Percentiles rank a stretch among this genome's conserved stretches.
These are phyloP conservation scores for Lycopodina hypogea DNA, from an alignment of 37 sponge, comb jelly and placozoan species.

Conservation along the genomic window DNA sequence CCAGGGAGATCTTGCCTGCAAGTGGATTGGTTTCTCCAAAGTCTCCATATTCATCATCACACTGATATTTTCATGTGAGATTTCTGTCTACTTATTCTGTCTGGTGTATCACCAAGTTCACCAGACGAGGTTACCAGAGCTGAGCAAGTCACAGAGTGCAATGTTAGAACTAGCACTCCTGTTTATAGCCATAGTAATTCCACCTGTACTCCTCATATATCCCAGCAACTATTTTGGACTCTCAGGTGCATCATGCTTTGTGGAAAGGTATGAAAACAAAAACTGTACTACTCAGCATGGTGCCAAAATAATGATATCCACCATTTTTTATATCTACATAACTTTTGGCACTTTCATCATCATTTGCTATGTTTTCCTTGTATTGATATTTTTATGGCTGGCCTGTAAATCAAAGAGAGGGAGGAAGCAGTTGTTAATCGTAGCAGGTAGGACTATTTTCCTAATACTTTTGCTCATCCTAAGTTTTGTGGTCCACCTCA, in stretches of 20 bases:
- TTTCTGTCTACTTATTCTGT: not conserved
- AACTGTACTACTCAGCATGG: no score
- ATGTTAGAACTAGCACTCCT: not conserved
- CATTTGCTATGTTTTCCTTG: no score
- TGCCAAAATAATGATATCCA: no score
- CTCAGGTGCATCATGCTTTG: not conserved
- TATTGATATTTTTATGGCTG: no score
- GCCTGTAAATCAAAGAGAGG: no score
- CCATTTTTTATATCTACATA: no score
- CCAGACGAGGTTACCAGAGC: not conserved
- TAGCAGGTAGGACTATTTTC: no score
- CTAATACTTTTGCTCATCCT: no score
- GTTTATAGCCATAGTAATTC: not conserved
- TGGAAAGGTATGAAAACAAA: not conserved
- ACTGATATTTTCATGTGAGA: not conserved
- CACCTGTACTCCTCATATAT: not conserved
- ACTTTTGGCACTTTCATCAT: no score
- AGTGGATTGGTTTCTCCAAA: not conserved
- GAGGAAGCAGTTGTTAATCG: no score
- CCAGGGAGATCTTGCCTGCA: not conserved
- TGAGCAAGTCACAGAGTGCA: not conserved
- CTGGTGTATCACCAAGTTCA: not conserved
- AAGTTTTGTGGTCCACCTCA: no score
- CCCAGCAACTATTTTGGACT: not conserved
- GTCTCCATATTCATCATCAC: not conserved